Evolutionary conservation across 2,888 invertebrate genomes (phyloP).

Genomic region (Craniophora ligustri): DNA sequence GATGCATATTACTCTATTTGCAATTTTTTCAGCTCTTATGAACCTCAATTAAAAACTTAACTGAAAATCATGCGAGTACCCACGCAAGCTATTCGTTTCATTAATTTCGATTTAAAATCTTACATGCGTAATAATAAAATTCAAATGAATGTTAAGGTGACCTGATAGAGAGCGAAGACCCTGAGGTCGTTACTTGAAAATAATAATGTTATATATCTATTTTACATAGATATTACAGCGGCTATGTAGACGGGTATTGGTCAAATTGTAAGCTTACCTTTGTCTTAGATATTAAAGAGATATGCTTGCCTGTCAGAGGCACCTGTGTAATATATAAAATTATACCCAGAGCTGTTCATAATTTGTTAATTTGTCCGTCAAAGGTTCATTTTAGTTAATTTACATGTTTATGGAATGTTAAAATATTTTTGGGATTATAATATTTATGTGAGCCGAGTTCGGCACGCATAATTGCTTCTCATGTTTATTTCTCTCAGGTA

Average conservation of each 20-base stretch:
- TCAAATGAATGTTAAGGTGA: conserved; percentile 40
- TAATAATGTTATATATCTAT: conserved; percentile 9
- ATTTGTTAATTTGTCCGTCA: conserved; percentile 1
- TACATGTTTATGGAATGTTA: neutral
- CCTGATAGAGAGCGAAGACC: conserved; percentile 32
- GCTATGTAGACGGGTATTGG: conserved; percentile 22
- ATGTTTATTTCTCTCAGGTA: neutral
- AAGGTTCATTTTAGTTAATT: neutral
- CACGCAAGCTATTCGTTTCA: neutral
- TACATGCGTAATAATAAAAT: conserved; percentile 37
- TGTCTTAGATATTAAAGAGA: conserved; percentile 23
- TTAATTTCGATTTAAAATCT: conserved; percentile 26
- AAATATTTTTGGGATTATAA: neutral
- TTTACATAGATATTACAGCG: conserved; percentile 20
- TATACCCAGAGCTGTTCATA: neutral
- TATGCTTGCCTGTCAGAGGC: neutral
- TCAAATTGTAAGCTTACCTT: conserved; percentile 25
- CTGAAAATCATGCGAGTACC: neutral
- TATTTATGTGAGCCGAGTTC: neutral
- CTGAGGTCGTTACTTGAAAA: conserved; percentile 26
- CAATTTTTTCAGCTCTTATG: too few relatives aligned
- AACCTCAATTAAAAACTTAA: neutral
- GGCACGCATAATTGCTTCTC: neutral
- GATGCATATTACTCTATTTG: too few relatives aligned
- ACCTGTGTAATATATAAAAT: conserved; percentile 3